phyloP scores from a whole-genome alignment of 2,797 vertebrate genomes.

The Linurgus olivaceus region DNA sequence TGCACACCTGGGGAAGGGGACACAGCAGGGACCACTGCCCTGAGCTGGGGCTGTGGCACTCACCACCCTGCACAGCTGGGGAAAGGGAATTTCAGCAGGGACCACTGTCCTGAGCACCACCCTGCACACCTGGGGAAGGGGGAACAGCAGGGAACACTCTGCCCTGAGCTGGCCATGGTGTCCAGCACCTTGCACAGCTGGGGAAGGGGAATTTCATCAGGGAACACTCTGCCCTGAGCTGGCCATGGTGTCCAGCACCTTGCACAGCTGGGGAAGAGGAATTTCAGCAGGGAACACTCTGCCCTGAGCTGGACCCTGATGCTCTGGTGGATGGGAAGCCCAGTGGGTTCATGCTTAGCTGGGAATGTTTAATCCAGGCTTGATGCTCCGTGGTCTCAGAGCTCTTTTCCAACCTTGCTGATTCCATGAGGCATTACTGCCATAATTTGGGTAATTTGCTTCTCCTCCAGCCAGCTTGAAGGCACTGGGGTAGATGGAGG shows the following conservation, averaged over 20 bases:
- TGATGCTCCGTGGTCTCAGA: accelerated
- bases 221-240: background rate
- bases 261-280: constrained; percentile 82
- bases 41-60: background rate
- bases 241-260: constrained; percentile 38
- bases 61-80: constrained; percentile 82
- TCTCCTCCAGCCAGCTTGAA: background rate
- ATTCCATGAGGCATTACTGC: background rate
- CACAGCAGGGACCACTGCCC: background rate
- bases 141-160: background rate
- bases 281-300: background rate
- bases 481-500: background rate
- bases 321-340: background rate
- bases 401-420: background rate
- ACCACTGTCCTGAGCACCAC: background rate
- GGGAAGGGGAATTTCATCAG: background rate
- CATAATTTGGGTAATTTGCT: background rate
- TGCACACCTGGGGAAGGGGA: constrained; percentile 82
- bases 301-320: accelerated
- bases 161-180: constrained; percentile 62
- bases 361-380: background rate
- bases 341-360: accelerated
- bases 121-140: constrained; percentile 83
- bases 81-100: background rate
- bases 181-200: constrained; percentile 92